Evolutionary conservation across 2,888 invertebrate species (phyloP).

Genomic region (Caenorhabditis sp.): DNA sequence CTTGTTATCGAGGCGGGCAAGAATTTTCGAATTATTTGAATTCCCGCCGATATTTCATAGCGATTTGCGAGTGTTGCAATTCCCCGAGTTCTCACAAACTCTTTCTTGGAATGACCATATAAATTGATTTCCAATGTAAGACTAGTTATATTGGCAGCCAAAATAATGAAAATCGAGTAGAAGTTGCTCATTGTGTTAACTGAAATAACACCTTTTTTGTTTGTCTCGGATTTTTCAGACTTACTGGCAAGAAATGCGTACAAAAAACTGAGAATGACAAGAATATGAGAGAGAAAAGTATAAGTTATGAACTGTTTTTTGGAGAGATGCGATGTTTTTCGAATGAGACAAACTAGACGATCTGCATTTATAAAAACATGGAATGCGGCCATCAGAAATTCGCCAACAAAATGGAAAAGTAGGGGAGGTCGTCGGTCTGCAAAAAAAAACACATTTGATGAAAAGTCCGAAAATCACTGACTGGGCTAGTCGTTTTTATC

Average conservation of each 20-base stretch:
- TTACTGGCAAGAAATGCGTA: not conserved
- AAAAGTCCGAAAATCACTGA: not conserved
- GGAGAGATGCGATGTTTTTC: conserved; percentile 9
- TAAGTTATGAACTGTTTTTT: not conserved
- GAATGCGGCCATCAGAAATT: conserved; percentile 13
- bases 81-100: conserved; percentile 14
- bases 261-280: conserved; percentile 6
- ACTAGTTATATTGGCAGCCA: not conserved
- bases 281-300: conserved; percentile 6
- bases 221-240: too few species aligned
- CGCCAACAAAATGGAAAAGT: conserved; percentile 6
- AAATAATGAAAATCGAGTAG: not conserved
- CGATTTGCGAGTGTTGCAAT: conserved; percentile 14
- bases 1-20: conserved; percentile 17
- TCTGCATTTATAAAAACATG: conserved; percentile 21
- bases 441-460: not conserved
- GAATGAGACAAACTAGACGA: conserved; percentile 3
- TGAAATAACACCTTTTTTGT: not conserved
- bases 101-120: conserved; percentile 19
- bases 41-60: conserved; percentile 18
- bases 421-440: not conserved
- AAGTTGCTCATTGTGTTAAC: not conserved
- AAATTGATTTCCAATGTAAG: conserved; percentile 17
- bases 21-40: conserved; percentile 18
- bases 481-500: too few species aligned